Percentiles rank a stretch among this genome's conserved stretches.
Evolutionary conservation across 2,888 invertebrate genomes (phyloP).

Genomic region (Lepetodrilus schrolli): DNA sequence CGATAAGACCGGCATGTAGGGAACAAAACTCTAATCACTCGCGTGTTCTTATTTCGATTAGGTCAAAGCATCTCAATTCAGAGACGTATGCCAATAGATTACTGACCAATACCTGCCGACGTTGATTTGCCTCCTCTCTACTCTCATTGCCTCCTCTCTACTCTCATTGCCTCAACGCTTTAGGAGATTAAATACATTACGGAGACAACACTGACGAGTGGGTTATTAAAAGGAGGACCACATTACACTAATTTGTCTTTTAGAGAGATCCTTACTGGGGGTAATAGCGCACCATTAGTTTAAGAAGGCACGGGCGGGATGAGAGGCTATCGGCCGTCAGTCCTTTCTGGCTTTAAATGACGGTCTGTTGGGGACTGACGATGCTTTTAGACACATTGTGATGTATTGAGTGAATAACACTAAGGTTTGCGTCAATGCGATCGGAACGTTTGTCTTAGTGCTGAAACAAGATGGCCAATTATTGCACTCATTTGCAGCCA

Average conservation of each 20-base stretch:
- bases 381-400: no score
- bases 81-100: background rate
- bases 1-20: background rate
- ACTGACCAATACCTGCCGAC: background rate
- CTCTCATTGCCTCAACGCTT: background rate
- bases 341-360: background rate
- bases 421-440: no score
- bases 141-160: background rate
- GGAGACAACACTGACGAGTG: background rate
- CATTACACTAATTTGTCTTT: background rate
- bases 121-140: background rate
- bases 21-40: background rate
- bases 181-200: background rate
- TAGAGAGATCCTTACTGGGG: background rate
- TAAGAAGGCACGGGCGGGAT: background rate
- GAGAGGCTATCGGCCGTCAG: background rate
- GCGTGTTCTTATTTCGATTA: background rate
- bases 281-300: background rate
- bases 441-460: no score
- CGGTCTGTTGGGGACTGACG: no score
- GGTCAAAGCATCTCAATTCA: slow-evolving; percentile 3
- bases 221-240: background rate
- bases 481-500: no score
- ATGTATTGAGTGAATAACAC: background rate
- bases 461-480: no score